Evolutionary conservation across 2,797 vertebrate genomes (phyloP), one percentile per base, ranked within the genome.

Genomic region (Cichlasoma orientale): DNA sequence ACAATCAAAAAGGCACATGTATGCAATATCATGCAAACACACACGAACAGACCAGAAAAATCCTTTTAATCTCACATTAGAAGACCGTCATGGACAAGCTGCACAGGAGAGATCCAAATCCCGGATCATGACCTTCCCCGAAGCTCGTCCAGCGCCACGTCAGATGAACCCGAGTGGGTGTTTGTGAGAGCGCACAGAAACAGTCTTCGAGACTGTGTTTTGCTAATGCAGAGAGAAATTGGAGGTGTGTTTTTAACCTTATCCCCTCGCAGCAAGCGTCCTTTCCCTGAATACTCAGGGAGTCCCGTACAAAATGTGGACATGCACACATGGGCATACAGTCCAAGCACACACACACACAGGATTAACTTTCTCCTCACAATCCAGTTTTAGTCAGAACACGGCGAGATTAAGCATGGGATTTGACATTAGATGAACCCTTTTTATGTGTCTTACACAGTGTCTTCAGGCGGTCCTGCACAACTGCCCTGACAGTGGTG

Each of bases 361-460:
- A 55, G 82, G 90, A 93, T 94, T 94, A 91, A 86, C 77, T 88
- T 87, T 79, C 78, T 83, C 85, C 76, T 72, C 83, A 88, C 89
- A 75, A 92, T 85, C 80, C 88, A 86, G 88, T 86, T 87, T 82
- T 68, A 90, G 82, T 78, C 88, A 75, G 79, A 54, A 44, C 83
- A 85, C 85, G 82, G 89, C 31, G 3, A 90, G 93, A 93, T 93
- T 93, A 94, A 92, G 88, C 55, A 58, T 77, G 70, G 87, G 86
- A 89, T 93, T 93, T 88, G 74, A 87, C 85, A 84, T 87, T 70
- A 74, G 86, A 90, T 73, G 57, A 87, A 76, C 56, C 63, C 50
- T 85, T 87, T 89, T 84, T 88, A 82, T 85, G 80, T 74, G 74
- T 73, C 74, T 82, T 75, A 78, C 82, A 84, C 76, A 80, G 76